Conservation (phyloP, 2,113 vertebrate species). For the Chionomys nivalis region DNA sequence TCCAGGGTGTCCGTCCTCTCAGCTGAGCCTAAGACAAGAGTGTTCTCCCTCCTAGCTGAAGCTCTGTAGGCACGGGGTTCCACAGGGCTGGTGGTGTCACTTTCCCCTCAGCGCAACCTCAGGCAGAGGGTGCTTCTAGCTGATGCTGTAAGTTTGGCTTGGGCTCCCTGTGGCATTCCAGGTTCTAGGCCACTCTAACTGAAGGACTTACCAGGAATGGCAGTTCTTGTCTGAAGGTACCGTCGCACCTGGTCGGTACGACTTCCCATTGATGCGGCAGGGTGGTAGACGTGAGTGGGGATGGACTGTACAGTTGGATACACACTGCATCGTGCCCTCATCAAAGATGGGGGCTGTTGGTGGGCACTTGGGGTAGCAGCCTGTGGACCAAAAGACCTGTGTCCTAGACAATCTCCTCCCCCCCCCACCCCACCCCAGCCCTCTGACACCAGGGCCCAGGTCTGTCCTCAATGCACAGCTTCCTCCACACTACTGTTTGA, state of each 20-base stretch:
- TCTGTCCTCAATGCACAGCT: not conserved
- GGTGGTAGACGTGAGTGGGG: fast-evolving
- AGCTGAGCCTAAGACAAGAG: not conserved
- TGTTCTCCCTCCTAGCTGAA: conserved; percentile 52
- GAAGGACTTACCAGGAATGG: conserved; percentile 88
- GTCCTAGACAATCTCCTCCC: fast-evolving
- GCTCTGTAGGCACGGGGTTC: conserved; percentile 92
- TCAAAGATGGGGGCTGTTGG: conserved; percentile 89
- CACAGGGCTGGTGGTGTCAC: conserved; percentile 95
- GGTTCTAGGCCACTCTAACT: fast-evolving
- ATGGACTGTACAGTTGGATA: conserved; percentile 85
- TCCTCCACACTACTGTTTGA: fast-evolving
- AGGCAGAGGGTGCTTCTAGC: not conserved
- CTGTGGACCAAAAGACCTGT: conserved; percentile 78
- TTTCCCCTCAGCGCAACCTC: not conserved
- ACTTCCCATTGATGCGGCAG: conserved; percentile 85
- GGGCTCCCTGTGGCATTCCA: fast-evolving
- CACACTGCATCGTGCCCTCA: conserved; percentile 93
- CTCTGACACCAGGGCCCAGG: fast-evolving
- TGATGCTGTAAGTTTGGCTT: fast-evolving
- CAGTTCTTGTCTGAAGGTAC: conserved; percentile 88
- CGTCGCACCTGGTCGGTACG: conserved; percentile 83
- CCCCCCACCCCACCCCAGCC: fast-evolving
- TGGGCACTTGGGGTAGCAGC: conserved; percentile 96
- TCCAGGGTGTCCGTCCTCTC: not conserved